A percentile compares a stretch with the other conserved stretches of the same genome.
phyloP scores from a whole-genome alignment of 2,797 vertebrate genomes.

The Melanotaenia nigrans region DNA sequence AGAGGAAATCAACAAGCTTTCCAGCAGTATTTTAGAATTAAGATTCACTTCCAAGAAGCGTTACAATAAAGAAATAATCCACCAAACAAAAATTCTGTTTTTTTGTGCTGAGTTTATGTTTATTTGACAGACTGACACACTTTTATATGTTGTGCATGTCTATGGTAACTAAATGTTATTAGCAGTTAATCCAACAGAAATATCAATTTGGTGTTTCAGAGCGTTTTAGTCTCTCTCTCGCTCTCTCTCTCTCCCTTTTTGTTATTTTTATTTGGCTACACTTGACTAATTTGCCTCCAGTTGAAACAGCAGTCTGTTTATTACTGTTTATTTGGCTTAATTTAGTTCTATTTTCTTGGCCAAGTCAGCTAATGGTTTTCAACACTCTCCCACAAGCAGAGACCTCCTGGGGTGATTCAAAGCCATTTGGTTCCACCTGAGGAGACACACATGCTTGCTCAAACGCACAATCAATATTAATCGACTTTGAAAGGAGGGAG shows the following conservation, averaged over 20 bases:
- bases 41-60: too few relatives aligned
- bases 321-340: conserved; percentile 72
- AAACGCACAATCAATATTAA: conserved; percentile 82
- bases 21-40: too few relatives aligned
- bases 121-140: conserved; percentile 17
- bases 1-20: too few relatives aligned
- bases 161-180: conserved; percentile 14
- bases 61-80: too few relatives aligned
- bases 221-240: conserved; percentile 9
- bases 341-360: conserved; percentile 70
- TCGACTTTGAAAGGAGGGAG: conserved; percentile 62
- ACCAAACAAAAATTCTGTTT: too few relatives aligned
- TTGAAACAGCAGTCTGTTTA: conserved; percentile 53
- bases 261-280: conserved; percentile 21
- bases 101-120: neutral
- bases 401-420: conserved; percentile 62
- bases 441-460: conserved; percentile 69
- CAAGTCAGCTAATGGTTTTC: conserved; percentile 65
- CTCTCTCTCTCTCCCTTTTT: neutral
- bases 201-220: conserved; percentile 52
- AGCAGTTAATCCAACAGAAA: conserved; percentile 36
- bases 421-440: conserved; percentile 80
- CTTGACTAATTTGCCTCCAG: conserved; percentile 35
- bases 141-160: conserved; percentile 14
- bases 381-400: conserved; percentile 46